Evolutionary conservation across 2,888 invertebrate genomes (phyloP).

Genomic region (Epistrophe eligans): DNA sequence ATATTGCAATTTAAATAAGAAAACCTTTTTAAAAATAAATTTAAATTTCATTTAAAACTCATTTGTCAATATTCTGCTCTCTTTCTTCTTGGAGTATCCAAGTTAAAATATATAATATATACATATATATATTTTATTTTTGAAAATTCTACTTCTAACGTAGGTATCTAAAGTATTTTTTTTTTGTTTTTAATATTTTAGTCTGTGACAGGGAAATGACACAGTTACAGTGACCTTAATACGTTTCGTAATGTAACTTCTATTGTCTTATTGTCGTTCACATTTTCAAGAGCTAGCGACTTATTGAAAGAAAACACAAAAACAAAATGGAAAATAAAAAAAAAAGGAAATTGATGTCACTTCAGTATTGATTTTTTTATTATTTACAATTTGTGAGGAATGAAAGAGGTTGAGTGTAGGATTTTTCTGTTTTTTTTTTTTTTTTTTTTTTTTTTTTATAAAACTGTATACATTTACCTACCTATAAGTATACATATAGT

Average conservation of each 20-base stretch:
- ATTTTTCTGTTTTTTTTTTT: background rate
- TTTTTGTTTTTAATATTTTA: slow-evolving; percentile 23
- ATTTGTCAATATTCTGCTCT: background rate
- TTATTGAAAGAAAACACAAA: slow-evolving; percentile 29
- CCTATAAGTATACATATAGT: too few species aligned
- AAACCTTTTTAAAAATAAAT: background rate
- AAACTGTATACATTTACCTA: background rate
- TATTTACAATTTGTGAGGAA: slow-evolving; percentile 31
- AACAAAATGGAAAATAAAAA: slow-evolving; percentile 13
- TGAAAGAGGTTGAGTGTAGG: slow-evolving; percentile 8
- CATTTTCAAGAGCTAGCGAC: slow-evolving; percentile 39
- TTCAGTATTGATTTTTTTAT: slow-evolving; percentile 37
- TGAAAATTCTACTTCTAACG: background rate
- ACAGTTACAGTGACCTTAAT: slow-evolving; percentile 67
- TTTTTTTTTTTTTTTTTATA: background rate
- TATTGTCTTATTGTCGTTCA: slow-evolving; percentile 31
- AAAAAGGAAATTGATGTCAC: slow-evolving; percentile 32
- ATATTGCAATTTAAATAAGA: background rate
- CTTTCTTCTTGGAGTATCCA: background rate
- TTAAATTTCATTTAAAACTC: background rate
- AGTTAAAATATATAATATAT: too few species aligned
- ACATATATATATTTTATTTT: background rate
- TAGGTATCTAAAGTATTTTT: background rate
- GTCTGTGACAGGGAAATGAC: slow-evolving; percentile 27
- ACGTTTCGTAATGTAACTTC: slow-evolving; percentile 50